Percentiles rank a stretch among this genome's conserved stretches.
Evolutionary conservation across 2,888 invertebrate species (phyloP).

Genomic region (Lycophotia porphyrea): DNA sequence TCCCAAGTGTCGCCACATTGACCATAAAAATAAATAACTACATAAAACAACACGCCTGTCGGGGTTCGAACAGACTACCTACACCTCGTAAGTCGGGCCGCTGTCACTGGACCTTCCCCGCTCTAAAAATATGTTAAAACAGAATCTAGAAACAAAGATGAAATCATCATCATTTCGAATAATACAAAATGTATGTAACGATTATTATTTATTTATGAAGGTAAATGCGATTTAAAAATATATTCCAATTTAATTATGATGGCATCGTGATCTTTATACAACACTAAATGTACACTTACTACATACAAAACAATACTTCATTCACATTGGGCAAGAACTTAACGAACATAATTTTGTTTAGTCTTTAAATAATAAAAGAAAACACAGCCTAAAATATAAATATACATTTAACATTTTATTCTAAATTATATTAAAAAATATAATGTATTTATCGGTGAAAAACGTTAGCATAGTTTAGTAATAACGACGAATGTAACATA

Average conservation of each 20-base stretch:
- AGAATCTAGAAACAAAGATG: conserved; percentile 1
- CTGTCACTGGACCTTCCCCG: background rate
- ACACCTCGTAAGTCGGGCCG: no score
- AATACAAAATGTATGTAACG: conserved; percentile 75
- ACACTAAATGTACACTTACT: conserved; percentile 84
- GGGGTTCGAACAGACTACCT: background rate
- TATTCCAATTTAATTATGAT: conserved; percentile 82
- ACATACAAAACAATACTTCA: conserved; percentile 77
- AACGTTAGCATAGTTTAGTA: background rate
- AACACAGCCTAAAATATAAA: conserved; percentile 66
- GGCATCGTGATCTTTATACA: conserved; percentile 85
- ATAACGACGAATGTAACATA: background rate
- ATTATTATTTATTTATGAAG: conserved; percentile 84
- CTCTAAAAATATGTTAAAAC: background rate
- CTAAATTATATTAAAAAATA: conserved; percentile 35
- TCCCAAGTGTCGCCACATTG: no score
- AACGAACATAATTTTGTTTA: conserved; percentile 68
- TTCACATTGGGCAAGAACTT: conserved; percentile 81
- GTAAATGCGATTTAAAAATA: conserved; percentile 88
- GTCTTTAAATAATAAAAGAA: conserved; percentile 52
- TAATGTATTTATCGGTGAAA: conserved; percentile 34
- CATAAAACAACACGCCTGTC: background rate
- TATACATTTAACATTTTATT: conserved; percentile 49
- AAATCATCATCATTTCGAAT: conserved; percentile 11
- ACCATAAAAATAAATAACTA: background rate